A percentile compares a stretch with the other conserved stretches of the same genome.
Evolutionary conservation across 2,797 vertebrate genomes (phyloP).

Genomic region (Leuciscus waleckii): DNA sequence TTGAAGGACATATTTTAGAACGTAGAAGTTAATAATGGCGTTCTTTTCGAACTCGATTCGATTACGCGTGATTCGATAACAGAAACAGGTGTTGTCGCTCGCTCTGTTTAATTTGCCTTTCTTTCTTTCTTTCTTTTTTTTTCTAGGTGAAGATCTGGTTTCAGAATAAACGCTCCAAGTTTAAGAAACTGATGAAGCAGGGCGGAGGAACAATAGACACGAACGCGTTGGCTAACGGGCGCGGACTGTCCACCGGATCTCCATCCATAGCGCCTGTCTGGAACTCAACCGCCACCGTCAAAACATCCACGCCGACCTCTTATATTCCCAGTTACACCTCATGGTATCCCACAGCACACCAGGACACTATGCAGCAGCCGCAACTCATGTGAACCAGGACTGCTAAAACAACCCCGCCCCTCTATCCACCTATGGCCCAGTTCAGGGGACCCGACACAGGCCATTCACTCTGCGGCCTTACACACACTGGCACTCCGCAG

Average conservation of each 20-base stretch:
- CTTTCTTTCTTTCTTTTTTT: conserved; percentile 38
- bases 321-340: conserved; percentile 99
- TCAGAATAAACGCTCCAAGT: conserved; percentile 94
- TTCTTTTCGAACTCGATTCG: background rate
- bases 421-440: conserved; percentile 65
- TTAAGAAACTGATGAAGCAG: conserved; percentile 95
- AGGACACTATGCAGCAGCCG: conserved; percentile 99
- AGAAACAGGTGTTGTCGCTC: background rate
- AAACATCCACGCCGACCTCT: conserved; percentile 87
- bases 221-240: conserved; percentile 87
- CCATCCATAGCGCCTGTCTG: conserved; percentile 91
- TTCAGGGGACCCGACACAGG: conserved; percentile 67
- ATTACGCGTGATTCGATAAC: background rate
- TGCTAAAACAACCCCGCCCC: conserved; percentile 60
- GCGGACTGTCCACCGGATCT: conserved; percentile 90
- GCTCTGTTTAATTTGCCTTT: conserved; percentile 34
- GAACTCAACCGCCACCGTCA: conserved; percentile 90
- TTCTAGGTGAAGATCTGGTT: conserved; percentile 95
- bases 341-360: conserved; percentile 96
- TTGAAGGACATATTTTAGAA: background rate
- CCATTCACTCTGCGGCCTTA: conserved; percentile 63
- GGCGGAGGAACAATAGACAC: conserved; percentile 90
- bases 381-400: conserved; percentile 92
- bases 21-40: background rate
- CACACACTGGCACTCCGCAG: conserved; percentile 65